Evolutionary conservation across 1,140 invertebrate species (phyloP).

Genomic region (Ooceraea biroi): DNA sequence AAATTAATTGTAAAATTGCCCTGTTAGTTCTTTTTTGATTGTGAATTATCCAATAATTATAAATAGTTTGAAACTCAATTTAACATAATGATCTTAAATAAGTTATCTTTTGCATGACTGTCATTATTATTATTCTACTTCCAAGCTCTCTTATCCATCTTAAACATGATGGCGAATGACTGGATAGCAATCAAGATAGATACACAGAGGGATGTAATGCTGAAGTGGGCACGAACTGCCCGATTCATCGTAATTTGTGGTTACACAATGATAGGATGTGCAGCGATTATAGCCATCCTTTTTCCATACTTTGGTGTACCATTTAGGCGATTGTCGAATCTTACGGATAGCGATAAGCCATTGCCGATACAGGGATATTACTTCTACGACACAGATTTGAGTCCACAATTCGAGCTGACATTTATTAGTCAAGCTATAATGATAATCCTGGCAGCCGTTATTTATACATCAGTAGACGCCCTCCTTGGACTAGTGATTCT

Average conservation of each 20-base stretch:
- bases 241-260: neutral
- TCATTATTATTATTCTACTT: constrained; percentile 4
- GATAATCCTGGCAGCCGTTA: neutral
- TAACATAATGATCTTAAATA: no score
- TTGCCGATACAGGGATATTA: constrained; percentile 40
- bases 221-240: neutral
- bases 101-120: neutral
- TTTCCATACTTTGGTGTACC: constrained; percentile 28
- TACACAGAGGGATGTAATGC: constrained; percentile 1
- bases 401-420: constrained; percentile 43
- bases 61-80: no score
- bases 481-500: constrained; percentile 26
- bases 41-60: no score
- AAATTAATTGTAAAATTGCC: no score
- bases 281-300: neutral
- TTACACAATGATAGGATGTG: constrained; percentile 4
- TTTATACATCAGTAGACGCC: constrained; percentile 22
- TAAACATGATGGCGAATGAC: constrained; percentile 55
- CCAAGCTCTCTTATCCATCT: neutral
- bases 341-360: neutral
- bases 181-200: constrained; percentile 36
- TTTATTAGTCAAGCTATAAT: neutral
- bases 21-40: no score
- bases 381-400: neutral
- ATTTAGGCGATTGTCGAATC: neutral